Evolutionary conservation across 2,113 vertebrate species (phyloP).

Genomic region (Ariopsis seemanni): DNA sequence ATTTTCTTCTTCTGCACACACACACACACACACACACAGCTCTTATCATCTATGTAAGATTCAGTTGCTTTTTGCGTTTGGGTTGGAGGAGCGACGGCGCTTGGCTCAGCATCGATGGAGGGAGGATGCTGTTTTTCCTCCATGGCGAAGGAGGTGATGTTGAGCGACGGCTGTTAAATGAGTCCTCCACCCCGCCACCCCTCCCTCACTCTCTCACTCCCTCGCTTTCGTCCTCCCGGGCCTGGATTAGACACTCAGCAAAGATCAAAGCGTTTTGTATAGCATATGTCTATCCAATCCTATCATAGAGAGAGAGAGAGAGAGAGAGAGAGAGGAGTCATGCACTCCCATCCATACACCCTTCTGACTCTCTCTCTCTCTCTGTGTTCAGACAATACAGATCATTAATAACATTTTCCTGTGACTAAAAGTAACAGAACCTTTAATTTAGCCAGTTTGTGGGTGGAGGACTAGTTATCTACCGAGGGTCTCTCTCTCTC

Average conservation of each 20-base stretch:
- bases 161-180: conserved; percentile 54
- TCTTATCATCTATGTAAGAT: neutral
- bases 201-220: neutral
- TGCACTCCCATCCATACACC: neutral
- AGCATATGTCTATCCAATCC: conserved; percentile 2
- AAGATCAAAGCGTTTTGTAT: conserved; percentile 29
- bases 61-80: conserved; percentile 22
- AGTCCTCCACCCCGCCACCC: conserved; percentile 56
- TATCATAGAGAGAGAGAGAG: neutral
- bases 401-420: conserved; percentile 56
- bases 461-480: neutral
- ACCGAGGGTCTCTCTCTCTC: conserved; percentile 47
- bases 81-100: conserved; percentile 31
- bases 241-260: conserved; percentile 19
- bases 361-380: conserved; percentile 2
- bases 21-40: conserved; percentile 19
- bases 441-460: conserved; percentile 43
- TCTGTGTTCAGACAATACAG: conserved; percentile 21
- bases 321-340: conserved; percentile 21
- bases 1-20: conserved; percentile 39
- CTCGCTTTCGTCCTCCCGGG: neutral
- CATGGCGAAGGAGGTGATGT: conserved; percentile 65
- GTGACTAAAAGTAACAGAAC: conserved; percentile 50
- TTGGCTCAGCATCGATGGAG: conserved; percentile 42
- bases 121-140: conserved; percentile 53